Base-by-base conservation (phyloP, 2,888 invertebrate genomes). In the Bugulina stolonifera region DNA sequence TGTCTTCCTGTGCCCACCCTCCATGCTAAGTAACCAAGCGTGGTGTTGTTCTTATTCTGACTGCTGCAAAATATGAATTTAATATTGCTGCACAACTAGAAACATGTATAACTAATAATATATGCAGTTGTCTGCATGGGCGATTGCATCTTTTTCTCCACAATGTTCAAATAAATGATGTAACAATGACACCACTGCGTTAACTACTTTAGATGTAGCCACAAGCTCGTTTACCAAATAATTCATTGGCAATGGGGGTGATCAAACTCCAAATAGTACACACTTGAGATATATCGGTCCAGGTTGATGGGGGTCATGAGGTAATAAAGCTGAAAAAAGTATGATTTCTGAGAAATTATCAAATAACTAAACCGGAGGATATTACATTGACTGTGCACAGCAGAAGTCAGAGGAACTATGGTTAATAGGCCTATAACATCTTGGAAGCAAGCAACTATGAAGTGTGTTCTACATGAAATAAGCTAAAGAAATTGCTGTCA, bases 201-300 rank as follows among this genome's bases (percentile, higher is more conserved):
- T 76, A n/a, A 75, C 72, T 10, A 76, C 75, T 69, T 77, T 77
- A 5, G 73, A 72, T 10, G n/a, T 54, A 43, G 23, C 57, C 18
- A 72, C 43, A 0, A n/a, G 72, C 73, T 78, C 77, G 69, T 78
- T 77, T 57, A 77, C 72, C 5, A 76, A 74, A 70, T 73, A 79
- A 58, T 75, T 75, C 23, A 76, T 18, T 10, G 69, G 27, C 1
- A 73, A 58, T 55, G 58, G 25, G 57, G 23, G 57, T 73, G n/a
- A 35, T 5, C 43, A 43, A 1, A 77, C 64, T 14, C 76, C 76
- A 75, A 77, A 78, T 27, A 75, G 55, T 22, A 75, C 73, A 73
- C 76, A 77, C 55, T 76, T 73, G 58, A 78, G 77, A 52, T 74
- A 76, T 0, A 77, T 57, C n/a, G 77, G 77, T 25, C 79, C 78